Conservation (phyloP, 1,140 invertebrate genomes). For the Trichonephila clavata region DNA sequence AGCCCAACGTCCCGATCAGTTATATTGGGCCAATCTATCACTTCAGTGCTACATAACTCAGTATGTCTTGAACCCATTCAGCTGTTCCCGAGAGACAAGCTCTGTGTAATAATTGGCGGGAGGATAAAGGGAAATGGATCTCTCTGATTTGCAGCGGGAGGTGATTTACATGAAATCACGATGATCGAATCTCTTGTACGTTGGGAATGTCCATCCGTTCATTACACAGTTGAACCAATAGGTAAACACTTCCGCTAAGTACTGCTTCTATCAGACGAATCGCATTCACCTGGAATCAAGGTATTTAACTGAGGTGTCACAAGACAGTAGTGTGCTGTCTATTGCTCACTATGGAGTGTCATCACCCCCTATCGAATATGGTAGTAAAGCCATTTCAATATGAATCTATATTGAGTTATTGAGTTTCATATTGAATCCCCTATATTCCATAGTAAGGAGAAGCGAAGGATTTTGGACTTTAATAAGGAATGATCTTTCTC, state of each 20-base stretch:
- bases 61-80: neutral
- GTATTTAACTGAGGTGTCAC: neutral
- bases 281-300: conserved; percentile 11
- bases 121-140: conserved; percentile 21
- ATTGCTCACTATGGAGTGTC: neutral
- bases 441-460: too few species aligned
- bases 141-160: neutral
- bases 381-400: neutral
- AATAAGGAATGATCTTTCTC: too few species aligned
- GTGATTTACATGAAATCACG: conserved; percentile 59
- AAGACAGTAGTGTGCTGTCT: neutral
- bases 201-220: conserved; percentile 2
- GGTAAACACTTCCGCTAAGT: neutral
- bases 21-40: too few species aligned
- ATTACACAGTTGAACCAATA: neutral
- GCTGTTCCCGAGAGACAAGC: neutral
- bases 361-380: neutral
- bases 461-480: too few species aligned
- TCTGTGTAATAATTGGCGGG: conserved; percentile 32
- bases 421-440: too few species aligned
- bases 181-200: conserved; percentile 28
- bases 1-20: too few species aligned
- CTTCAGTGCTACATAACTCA: neutral
- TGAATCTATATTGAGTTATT: too few species aligned
- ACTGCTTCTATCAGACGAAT: neutral